Conservation (phyloP, 2,888 invertebrate species). For the Cephus nigrinus region DNA sequence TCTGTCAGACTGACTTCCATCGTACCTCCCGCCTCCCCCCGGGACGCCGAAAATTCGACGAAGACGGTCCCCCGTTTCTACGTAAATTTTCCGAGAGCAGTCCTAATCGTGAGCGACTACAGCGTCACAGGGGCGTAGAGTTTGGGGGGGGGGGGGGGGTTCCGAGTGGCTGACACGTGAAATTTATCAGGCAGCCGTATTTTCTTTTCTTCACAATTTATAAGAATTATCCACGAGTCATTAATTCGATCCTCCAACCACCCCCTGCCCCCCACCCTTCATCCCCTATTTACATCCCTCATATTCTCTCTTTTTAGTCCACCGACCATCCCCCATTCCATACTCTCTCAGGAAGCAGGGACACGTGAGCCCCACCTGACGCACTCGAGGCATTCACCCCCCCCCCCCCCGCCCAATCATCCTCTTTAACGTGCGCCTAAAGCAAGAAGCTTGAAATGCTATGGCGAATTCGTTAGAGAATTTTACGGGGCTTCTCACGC, state of each 20-base stretch:
- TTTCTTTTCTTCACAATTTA: conserved; percentile 1
- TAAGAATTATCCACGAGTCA: neutral
- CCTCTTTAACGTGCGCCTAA: neutral
- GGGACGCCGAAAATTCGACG: neutral
- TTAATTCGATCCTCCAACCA: neutral
- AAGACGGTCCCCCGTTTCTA: neutral
- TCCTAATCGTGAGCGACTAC: neutral
- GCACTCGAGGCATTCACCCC: neutral
- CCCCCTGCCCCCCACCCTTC: neutral
- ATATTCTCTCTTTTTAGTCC: neutral
- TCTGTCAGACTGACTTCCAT: neutral
- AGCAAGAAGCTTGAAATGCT: neutral
- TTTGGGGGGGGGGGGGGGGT: too few relatives aligned
- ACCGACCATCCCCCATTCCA: neutral
- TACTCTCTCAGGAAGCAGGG: neutral
- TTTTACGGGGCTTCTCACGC: neutral
- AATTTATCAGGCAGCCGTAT: neutral
- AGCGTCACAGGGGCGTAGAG: neutral
- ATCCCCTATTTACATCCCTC: neutral
- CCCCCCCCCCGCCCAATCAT: neutral
- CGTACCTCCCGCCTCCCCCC: neutral
- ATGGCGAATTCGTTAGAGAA: neutral
- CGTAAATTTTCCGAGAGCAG: neutral
- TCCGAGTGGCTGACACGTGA: neutral
- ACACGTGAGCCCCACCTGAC: neutral